These are phyloP conservation scores for Dreissena rostriformis DNA, from an alignment of 1,140 invertebrate genomes.

Conservation along the genomic window DNA sequence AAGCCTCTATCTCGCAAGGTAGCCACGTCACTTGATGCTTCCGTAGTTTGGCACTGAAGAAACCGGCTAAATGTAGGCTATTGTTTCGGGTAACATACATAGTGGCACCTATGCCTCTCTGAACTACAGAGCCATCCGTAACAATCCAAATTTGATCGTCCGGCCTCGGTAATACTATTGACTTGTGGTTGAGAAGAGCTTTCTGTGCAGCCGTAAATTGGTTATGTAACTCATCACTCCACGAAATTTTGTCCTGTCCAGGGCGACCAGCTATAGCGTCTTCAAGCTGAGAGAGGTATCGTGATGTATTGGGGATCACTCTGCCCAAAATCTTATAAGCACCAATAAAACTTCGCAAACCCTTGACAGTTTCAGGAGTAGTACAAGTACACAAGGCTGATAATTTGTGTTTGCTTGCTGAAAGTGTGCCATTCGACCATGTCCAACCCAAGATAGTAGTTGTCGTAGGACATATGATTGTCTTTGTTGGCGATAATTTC, in stretches of 20 bases:
- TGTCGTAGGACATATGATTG: slow-evolving; percentile 15
- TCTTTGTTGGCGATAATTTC: slow-evolving; percentile 12
- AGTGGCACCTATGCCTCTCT: slow-evolving; percentile 55
- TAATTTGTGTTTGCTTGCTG: slow-evolving; percentile 24
- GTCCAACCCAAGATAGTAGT: slow-evolving; percentile 49
- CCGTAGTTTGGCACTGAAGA: slow-evolving; percentile 59
- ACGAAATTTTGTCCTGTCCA: slow-evolving; percentile 53
- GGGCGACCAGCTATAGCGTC: slow-evolving; percentile 13
- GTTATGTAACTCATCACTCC: slow-evolving; percentile 18
- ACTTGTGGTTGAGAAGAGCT: not conserved
- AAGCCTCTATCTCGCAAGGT: slow-evolving; percentile 62
- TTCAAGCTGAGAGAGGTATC: slow-evolving; percentile 24
- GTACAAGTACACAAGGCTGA: slow-evolving; percentile 2
- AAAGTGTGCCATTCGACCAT: slow-evolving; percentile 21
- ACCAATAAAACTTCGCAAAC: slow-evolving; percentile 47
- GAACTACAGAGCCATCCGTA: slow-evolving; percentile 53
- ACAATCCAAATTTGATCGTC: slow-evolving; percentile 61
- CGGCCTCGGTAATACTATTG: slow-evolving; percentile 30
- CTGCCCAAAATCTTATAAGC: slow-evolving; percentile 48
- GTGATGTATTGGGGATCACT: slow-evolving; percentile 24
- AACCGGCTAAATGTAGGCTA: slow-evolving; percentile 43
- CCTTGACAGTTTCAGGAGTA: slow-evolving; percentile 1
- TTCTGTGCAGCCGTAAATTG: slow-evolving; percentile 40
- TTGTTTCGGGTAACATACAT: slow-evolving; percentile 47
- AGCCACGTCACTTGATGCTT: slow-evolving; percentile 53